A percentile compares a stretch with the other conserved stretches of the same genome.
These are phyloP conservation scores for Amphipyra berbera DNA, from an alignment of 2,888 invertebrate species.

Conservation along the genomic window DNA sequence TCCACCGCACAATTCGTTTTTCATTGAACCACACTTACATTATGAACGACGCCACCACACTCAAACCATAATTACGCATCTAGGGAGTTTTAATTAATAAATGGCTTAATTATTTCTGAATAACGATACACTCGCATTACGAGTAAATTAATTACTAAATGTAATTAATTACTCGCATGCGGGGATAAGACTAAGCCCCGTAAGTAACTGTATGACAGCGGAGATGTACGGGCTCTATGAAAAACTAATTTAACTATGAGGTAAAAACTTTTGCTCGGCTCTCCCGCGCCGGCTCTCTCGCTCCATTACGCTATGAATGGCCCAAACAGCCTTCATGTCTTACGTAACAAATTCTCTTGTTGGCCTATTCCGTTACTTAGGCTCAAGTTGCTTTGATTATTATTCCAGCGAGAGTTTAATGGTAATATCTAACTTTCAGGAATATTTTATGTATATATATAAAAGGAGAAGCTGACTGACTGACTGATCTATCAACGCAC, in stretches of 20 bases:
- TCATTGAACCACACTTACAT: slow-evolving; percentile 33
- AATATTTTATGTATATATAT: slow-evolving; percentile 47
- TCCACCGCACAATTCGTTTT: slow-evolving; percentile 30
- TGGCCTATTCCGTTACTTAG: slow-evolving; percentile 58
- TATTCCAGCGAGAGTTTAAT: slow-evolving; percentile 50
- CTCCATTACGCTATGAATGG: slow-evolving; percentile 69
- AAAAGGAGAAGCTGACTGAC: too few relatives aligned
- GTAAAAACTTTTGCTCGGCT: slow-evolving; percentile 65
- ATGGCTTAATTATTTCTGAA: slow-evolving; percentile 73
- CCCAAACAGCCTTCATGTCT: slow-evolving; percentile 55
- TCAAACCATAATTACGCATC: slow-evolving; percentile 23
- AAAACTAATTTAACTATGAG: slow-evolving; percentile 78
- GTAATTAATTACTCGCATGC: slow-evolving; percentile 80
- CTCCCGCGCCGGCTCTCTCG: slow-evolving; percentile 41
- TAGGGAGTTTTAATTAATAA: slow-evolving; percentile 73
- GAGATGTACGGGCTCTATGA: slow-evolving; percentile 68
- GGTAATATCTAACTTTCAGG: slow-evolving; percentile 44
- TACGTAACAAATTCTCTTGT: slow-evolving; percentile 67
- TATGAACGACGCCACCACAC: slow-evolving; percentile 13
- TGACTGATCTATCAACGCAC: too few relatives aligned
- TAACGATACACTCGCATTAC: slow-evolving; percentile 70
- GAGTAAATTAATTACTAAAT: slow-evolving; percentile 77
- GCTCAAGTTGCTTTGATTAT: slow-evolving; percentile 52
- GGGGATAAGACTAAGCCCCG: slow-evolving; percentile 44
- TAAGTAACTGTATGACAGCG: slow-evolving; percentile 61